Evolutionary conservation across 2,797 vertebrate species (phyloP).

Genomic region (Sebastes iracundus): DNA sequence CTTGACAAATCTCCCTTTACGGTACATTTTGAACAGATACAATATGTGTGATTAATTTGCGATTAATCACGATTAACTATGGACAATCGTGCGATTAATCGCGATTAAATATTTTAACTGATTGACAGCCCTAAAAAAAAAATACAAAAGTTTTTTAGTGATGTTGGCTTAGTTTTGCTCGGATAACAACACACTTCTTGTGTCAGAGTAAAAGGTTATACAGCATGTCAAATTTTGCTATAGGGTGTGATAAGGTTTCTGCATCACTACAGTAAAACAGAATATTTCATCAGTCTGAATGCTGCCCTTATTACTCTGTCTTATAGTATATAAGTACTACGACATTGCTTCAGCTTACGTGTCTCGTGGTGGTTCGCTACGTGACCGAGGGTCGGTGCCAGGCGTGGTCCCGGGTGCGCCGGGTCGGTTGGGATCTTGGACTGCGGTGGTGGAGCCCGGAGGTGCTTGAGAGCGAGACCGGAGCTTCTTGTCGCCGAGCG

Average conservation of each 20-base stretch:
- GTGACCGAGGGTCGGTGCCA: slow-evolving; percentile 87
- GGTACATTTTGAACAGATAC: too few species aligned
- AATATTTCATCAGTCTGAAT: background rate
- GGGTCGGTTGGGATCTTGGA: slow-evolving; percentile 81
- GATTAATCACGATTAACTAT: too few species aligned
- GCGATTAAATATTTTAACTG: too few species aligned
- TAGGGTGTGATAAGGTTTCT: background rate
- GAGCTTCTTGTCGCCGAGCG: slow-evolving; percentile 88
- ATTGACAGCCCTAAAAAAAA: too few species aligned
- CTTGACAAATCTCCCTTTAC: too few species aligned
- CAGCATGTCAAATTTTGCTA: background rate
- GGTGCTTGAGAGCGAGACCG: slow-evolving; percentile 92
- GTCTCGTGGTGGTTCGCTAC: slow-evolving; percentile 95
- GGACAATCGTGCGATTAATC: too few species aligned
- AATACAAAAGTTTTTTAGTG: fast-evolving
- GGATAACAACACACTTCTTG: background rate
- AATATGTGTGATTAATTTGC: too few species aligned
- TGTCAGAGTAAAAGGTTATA: background rate
- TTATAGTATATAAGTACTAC: background rate
- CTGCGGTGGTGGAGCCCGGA: slow-evolving; percentile 82
- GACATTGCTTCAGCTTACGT: slow-evolving; percentile 80
- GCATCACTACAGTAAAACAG: background rate
- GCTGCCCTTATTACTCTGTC: background rate
- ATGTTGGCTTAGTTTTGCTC: background rate
- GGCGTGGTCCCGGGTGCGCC: slow-evolving; percentile 78